Evolutionary conservation across 2,888 invertebrate species (phyloP).

Genomic region (Drosophila helvetica): DNA sequence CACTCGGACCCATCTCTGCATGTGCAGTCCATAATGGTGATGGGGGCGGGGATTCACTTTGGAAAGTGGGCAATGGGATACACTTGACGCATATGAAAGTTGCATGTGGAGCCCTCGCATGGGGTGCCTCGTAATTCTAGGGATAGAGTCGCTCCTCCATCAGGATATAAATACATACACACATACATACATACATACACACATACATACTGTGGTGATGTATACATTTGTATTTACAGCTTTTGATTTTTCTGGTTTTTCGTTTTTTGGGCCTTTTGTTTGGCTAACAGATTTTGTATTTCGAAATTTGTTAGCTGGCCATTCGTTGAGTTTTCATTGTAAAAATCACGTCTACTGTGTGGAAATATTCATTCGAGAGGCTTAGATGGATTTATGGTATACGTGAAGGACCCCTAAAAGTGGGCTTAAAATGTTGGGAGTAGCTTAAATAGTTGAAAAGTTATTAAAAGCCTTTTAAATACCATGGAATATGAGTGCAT

Average conservation of each 20-base stretch:
- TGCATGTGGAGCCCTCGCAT: slow-evolving; percentile 18
- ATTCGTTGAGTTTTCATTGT: slow-evolving; percentile 39
- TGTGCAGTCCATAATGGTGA: slow-evolving; percentile 4
- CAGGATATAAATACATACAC: neutral
- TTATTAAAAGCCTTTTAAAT: too few relatives aligned
- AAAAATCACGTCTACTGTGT: neutral
- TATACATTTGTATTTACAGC: slow-evolving; percentile 28
- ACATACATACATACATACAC: slow-evolving; percentile 1
- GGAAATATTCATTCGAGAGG: neutral
- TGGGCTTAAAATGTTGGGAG: neutral
- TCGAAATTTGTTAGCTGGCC: slow-evolving; percentile 46
- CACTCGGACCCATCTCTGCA: slow-evolving; percentile 25
- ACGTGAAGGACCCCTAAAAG: neutral
- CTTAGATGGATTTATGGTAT: slow-evolving; percentile 8
- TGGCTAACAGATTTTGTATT: slow-evolving; percentile 57
- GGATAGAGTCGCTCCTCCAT: slow-evolving; percentile 8
- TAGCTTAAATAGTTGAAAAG: too few relatives aligned
- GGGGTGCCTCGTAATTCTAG: slow-evolving; percentile 12
- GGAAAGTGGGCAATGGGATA: slow-evolving; percentile 4
- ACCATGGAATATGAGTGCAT: neutral
- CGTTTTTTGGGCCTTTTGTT: slow-evolving; percentile 56
- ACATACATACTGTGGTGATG: slow-evolving; percentile 9
- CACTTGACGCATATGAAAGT: slow-evolving; percentile 20
- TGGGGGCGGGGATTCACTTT: neutral
- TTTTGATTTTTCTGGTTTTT: slow-evolving; percentile 38